phyloP scores from a whole-genome alignment of 2,888 invertebrate genomes.

The Melanchra persicariae region DNA sequence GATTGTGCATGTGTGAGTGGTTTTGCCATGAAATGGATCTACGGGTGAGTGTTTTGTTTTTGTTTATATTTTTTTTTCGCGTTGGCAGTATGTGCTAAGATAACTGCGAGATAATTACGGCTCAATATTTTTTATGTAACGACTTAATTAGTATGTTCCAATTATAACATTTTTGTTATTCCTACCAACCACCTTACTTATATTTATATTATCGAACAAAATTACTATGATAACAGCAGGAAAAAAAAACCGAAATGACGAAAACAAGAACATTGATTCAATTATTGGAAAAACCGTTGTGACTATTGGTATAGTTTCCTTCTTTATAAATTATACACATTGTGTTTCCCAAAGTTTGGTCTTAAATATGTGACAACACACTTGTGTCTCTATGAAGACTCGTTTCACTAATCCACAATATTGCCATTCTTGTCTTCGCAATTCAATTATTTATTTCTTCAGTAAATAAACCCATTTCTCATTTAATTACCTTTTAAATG shows the following conservation, averaged over 20 bases:
- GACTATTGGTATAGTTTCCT: constrained; percentile 13
- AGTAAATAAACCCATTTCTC: neutral
- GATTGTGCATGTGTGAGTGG: constrained; percentile 75
- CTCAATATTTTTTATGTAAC: constrained; percentile 1
- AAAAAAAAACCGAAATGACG: constrained; percentile 4
- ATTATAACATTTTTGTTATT: constrained; percentile 19
- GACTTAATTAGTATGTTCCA: constrained; percentile 9
- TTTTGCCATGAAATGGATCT: constrained; percentile 82
- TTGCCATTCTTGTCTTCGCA: neutral
- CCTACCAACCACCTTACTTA: neutral
- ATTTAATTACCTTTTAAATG: constrained; percentile 3
- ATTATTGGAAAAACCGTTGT: constrained; percentile 33
- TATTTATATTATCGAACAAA: neutral
- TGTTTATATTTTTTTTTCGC: constrained; percentile 13
- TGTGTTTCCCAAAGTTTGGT: neutral
- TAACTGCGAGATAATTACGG: constrained; percentile 22
- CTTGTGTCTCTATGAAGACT: neutral
- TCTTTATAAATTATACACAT: neutral
- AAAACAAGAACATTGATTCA: constrained; percentile 21
- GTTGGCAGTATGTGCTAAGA: neutral
- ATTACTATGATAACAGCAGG: constrained; percentile 16
- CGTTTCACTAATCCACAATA: neutral
- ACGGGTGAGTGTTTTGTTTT: constrained; percentile 75
- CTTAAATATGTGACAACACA: neutral
- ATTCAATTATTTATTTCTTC: neutral